Evolutionary conservation across 2,888 invertebrate genomes (phyloP), one percentile per base, ranked within the genome.

Genomic region (Drosophila emarginata): DNA sequence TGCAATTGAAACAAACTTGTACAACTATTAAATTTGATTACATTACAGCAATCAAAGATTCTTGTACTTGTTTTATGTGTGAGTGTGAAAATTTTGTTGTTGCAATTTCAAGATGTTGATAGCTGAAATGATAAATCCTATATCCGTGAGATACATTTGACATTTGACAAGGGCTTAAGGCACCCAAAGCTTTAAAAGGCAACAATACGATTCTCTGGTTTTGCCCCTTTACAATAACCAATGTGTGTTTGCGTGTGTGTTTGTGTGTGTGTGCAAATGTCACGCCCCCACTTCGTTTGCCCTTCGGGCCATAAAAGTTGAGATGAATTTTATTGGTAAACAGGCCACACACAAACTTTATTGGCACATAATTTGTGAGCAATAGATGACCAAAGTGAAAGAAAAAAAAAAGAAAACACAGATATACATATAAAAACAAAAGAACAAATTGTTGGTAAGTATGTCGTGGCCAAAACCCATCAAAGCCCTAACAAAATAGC

Each of bases 341-440:
- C 71, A 72, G 71, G 64, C 67, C 63, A 58, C 32, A 32, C 39
- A n/a, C 64, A 61, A 74, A 72, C 73, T 87, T 84, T 84, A 87
- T 84, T 81, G 87, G 78, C 87, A 85, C 83, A 82, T 85, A 80
- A 87, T 84, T 85, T 80, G 86, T 72, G 73, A 66, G 23, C 70
- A 40, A 64, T 59, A 69, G 72, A 79, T 72, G 67, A 56, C 61
- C 26, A 61, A 54, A 58, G 23, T 58, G 12, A 40, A 12, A 6
- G 32, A 61, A 36, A 18, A 37, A 58, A 69, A 14, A 7, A 56
- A 56, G 51, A 56, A 36, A 39, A n/a, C 2, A 32, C 9, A 11
- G 32, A 32, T 9, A 32, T 32, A 32, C 2, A 32, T 32, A 32
- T 59, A 56, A 56, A 56, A 36, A 51, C 18, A 21, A 45, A 45